phyloP scores from a whole-genome alignment of 2,113 vertebrate species.

The Phainopepla nitens region DNA sequence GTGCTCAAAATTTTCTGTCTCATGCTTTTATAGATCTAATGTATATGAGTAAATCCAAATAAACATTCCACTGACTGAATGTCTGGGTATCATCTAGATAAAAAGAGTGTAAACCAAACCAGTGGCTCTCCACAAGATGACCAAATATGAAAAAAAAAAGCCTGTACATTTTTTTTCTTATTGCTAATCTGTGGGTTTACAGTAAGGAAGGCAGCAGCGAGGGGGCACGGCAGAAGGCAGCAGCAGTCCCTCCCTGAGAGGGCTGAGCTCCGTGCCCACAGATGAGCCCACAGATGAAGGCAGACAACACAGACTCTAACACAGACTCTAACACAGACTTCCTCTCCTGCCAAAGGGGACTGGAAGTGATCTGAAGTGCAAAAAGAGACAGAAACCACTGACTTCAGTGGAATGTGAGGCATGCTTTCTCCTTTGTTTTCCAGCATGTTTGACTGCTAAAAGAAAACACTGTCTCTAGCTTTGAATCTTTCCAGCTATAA shows the following conservation, averaged over 20 bases:
- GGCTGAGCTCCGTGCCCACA: neutral
- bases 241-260: neutral
- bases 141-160: neutral
- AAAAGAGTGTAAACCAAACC: neutral
- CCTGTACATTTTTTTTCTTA: neutral
- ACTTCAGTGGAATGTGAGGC: constrained; percentile 49
- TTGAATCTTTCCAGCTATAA: neutral
- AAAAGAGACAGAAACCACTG: constrained; percentile 58
- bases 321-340: neutral
- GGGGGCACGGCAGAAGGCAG: neutral
- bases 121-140: neutral
- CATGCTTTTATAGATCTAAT: neutral
- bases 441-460: constrained; percentile 28
- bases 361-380: constrained; percentile 34
- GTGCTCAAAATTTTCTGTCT: neutral
- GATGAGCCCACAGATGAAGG: neutral
- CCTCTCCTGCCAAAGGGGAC: neutral
- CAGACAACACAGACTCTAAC: neutral
- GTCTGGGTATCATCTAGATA: neutral
- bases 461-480: neutral
- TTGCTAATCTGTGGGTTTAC: neutral
- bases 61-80: neutral
- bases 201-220: neutral
- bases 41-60: neutral
- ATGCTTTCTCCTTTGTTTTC: constrained; percentile 42